A percentile compares a stretch with the other conserved stretches of the same genome.
phyloP scores from a whole-genome alignment of 1,140 invertebrate genomes.

The Solen grandis region DNA sequence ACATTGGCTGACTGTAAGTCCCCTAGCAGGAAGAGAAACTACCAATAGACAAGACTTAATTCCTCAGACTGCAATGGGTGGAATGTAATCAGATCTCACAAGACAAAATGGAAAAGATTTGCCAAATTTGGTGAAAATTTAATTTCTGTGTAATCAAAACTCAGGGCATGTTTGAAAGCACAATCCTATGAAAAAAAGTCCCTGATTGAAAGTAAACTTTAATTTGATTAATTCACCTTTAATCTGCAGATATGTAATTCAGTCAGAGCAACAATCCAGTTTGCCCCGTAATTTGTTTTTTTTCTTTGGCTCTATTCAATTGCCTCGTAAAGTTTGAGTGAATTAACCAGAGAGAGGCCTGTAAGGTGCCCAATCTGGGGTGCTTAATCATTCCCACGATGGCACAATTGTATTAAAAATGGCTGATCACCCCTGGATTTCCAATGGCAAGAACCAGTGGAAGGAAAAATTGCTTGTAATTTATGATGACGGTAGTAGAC shows the following conservation, averaged over 20 bases:
- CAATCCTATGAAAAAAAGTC: constrained; percentile 15
- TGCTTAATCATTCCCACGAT: not conserved
- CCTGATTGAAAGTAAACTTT: constrained; percentile 49
- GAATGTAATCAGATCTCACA: constrained; percentile 29
- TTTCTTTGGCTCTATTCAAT: not conserved
- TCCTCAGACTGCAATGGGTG: constrained; percentile 27
- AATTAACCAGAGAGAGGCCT: not conserved
- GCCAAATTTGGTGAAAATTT: constrained; percentile 58
- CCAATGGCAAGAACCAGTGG: too few relatives aligned
- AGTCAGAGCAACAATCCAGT: constrained; percentile 33
- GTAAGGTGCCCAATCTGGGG: not conserved
- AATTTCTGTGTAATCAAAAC: constrained; percentile 58
- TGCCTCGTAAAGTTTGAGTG: not conserved
- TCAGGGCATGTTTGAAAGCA: constrained; percentile 51
- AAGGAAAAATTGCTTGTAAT: too few relatives aligned
- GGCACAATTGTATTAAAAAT: not conserved
- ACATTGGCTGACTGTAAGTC: too few relatives aligned
- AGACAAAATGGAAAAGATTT: constrained; percentile 43
- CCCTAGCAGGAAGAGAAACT: too few relatives aligned
- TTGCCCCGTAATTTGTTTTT: not conserved
- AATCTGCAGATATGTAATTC: constrained; percentile 54
- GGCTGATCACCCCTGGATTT: not conserved
- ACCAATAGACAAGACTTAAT: constrained; percentile 49
- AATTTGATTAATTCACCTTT: constrained; percentile 53
- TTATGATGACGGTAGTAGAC: too few relatives aligned